Percentiles rank a stretch among this genome's conserved stretches.
Evolutionary conservation across 2,888 invertebrate species (phyloP).

Genomic region (Octonoba sinensis): DNA sequence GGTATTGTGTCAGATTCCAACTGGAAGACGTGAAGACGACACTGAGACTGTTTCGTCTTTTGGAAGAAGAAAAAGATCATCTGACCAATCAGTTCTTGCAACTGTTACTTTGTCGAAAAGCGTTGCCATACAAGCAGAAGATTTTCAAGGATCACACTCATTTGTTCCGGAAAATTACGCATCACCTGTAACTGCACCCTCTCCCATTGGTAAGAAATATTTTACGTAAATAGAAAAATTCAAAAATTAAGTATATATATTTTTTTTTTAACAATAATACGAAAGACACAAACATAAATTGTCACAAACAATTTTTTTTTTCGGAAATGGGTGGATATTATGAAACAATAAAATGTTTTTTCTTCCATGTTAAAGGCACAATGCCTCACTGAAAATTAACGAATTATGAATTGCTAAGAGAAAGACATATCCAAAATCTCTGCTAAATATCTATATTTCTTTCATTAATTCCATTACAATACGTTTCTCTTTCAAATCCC

Average conservation of each 20-base stretch:
- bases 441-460: too few relatives aligned
- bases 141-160: slow-evolving; percentile 52
- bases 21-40: slow-evolving; percentile 67
- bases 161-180: slow-evolving; percentile 50
- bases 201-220: slow-evolving; percentile 16
- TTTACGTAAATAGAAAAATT: neutral
- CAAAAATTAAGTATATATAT: too few relatives aligned
- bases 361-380: too few relatives aligned
- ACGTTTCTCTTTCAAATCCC: too few relatives aligned
- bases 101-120: slow-evolving; percentile 62
- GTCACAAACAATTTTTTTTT: too few relatives aligned
- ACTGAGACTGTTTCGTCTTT: slow-evolving; percentile 66
- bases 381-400: too few relatives aligned
- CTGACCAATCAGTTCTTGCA: slow-evolving; percentile 53
- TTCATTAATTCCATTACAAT: too few relatives aligned
- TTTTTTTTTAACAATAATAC: neutral
- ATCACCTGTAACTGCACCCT: slow-evolving; percentile 51
- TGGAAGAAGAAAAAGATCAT: slow-evolving; percentile 62
- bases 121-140: slow-evolving; percentile 57
- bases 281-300: too few relatives aligned
- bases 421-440: too few relatives aligned
- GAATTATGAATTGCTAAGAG: too few relatives aligned
- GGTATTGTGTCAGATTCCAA: slow-evolving; percentile 67
- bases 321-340: too few relatives aligned
- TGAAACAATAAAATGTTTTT: too few relatives aligned